phyloP scores from a whole-genome alignment of 2,888 invertebrate genomes.

The Physocephala rufipes region DNA sequence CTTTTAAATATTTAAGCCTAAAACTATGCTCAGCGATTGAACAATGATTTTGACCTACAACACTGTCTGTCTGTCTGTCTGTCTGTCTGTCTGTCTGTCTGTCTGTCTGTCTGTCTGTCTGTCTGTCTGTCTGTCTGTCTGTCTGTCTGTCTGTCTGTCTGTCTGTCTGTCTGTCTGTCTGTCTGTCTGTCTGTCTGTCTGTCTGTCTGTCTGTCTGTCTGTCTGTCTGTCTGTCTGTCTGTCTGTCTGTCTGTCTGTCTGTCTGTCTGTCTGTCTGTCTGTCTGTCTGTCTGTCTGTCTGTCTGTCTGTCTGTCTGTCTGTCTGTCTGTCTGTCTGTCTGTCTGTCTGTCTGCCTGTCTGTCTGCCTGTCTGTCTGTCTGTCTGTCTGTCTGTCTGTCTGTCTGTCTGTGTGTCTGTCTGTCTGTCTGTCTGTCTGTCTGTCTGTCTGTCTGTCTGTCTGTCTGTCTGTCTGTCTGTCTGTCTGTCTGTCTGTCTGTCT shows the following conservation, averaged over 20 bases:
- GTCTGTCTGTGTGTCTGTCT: neutral
- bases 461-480: slow-evolving; percentile 1
- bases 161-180: slow-evolving; percentile 1
- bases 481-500: slow-evolving; percentile 1
- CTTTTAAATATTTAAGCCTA: too few relatives aligned
- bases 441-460: slow-evolving; percentile 1
- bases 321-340: slow-evolving; percentile 1
- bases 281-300: slow-evolving; percentile 1
- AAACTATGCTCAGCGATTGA: too few relatives aligned
- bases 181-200: slow-evolving; percentile 1
- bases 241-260: slow-evolving; percentile 1
- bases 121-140: slow-evolving; percentile 1
- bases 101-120: slow-evolving; percentile 1
- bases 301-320: slow-evolving; percentile 1
- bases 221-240: slow-evolving; percentile 1
- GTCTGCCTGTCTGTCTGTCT: too few relatives aligned
- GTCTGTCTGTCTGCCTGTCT: too few relatives aligned
- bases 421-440: slow-evolving; percentile 1
- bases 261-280: slow-evolving; percentile 1
- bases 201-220: slow-evolving; percentile 1
- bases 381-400: slow-evolving; percentile 1
- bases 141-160: slow-evolving; percentile 1
- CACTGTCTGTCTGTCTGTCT: neutral
- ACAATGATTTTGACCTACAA: too few relatives aligned
- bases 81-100: slow-evolving; percentile 1